Evolutionary conservation across 2,888 invertebrate genomes (phyloP).

Genomic region (Amaurobius ferox): DNA sequence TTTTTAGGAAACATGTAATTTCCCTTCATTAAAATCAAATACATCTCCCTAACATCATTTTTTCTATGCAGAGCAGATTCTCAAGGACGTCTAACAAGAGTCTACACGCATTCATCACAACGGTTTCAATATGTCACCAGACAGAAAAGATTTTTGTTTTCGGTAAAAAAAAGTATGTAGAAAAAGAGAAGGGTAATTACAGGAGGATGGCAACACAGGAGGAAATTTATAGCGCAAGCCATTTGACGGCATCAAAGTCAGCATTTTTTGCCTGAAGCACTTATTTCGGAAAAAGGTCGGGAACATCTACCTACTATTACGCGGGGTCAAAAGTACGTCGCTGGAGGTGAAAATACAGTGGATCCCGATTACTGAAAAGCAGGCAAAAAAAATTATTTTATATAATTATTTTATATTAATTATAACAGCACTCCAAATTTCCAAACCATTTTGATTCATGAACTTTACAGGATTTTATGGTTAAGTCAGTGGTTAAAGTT

Average conservation of each 20-base stretch:
- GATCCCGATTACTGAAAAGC: no score
- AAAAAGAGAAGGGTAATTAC: constrained; percentile 32
- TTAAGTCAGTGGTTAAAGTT: no score
- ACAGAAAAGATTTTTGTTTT: neutral
- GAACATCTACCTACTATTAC: neutral
- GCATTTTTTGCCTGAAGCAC: neutral
- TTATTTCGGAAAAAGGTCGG: neutral
- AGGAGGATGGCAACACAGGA: neutral
- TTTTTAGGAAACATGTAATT: constrained; percentile 19
- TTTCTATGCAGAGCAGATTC: neutral
- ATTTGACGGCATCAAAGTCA: constrained; percentile 39
- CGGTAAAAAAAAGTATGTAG: neutral
- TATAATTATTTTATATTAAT: no score
- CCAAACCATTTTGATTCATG: no score
- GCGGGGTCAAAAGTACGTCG: no score
- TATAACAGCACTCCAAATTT: no score
- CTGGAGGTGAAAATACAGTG: no score
- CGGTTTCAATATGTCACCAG: constrained; percentile 20
- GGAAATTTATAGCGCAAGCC: constrained; percentile 34
- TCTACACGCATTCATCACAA: constrained; percentile 14
- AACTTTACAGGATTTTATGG: no score
- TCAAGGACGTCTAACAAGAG: constrained; percentile 18
- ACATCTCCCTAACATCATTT: constrained; percentile 3
- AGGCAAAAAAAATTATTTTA: no score
- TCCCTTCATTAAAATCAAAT: constrained; percentile 30